phyloP scores from a whole-genome alignment of 1,140 invertebrate genomes.

The Pogonognathellus flavescens region DNA sequence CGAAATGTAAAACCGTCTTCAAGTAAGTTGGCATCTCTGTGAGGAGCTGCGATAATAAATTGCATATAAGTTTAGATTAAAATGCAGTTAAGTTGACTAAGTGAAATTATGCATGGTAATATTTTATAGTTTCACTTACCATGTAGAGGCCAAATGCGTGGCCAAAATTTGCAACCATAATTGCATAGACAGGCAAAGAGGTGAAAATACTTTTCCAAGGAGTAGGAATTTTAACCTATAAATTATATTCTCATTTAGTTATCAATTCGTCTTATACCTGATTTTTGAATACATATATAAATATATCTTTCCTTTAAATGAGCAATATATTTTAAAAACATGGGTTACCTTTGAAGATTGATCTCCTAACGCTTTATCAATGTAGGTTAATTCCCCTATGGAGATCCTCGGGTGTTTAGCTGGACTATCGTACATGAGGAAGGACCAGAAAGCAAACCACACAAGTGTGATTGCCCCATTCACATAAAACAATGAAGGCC shows the following conservation, averaged over 20 bases:
- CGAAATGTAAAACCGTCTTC: slow-evolving; percentile 82
- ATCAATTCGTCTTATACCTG: background rate
- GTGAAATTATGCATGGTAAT: too few relatives aligned
- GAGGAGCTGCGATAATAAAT: slow-evolving; percentile 86
- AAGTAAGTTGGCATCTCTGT: slow-evolving; percentile 90
- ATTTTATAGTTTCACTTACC: slow-evolving; percentile 19
- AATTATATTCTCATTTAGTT: background rate
- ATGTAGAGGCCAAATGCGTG: slow-evolving; percentile 7
- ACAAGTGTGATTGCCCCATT: slow-evolving; percentile 69
- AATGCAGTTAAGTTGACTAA: too few relatives aligned
- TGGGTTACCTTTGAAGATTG: slow-evolving; percentile 30
- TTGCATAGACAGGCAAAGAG: slow-evolving; percentile 85
- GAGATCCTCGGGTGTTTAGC: slow-evolving; percentile 79
- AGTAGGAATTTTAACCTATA: slow-evolving; percentile 70
- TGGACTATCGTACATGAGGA: slow-evolving; percentile 80
- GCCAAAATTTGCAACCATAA: slow-evolving; percentile 79
- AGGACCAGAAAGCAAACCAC: slow-evolving; percentile 77
- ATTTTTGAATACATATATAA: too few relatives aligned
- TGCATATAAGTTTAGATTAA: too few relatives aligned
- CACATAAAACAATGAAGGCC: slow-evolving; percentile 74
- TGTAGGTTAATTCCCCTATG: slow-evolving; percentile 72
- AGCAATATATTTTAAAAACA: background rate
- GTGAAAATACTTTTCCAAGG: slow-evolving; percentile 85
- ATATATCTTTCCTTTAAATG: background rate
- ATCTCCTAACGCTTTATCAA: slow-evolving; percentile 68